phyloP scores from a whole-genome alignment of 2,113 vertebrate species.

The Turdus rufiventris region DNA sequence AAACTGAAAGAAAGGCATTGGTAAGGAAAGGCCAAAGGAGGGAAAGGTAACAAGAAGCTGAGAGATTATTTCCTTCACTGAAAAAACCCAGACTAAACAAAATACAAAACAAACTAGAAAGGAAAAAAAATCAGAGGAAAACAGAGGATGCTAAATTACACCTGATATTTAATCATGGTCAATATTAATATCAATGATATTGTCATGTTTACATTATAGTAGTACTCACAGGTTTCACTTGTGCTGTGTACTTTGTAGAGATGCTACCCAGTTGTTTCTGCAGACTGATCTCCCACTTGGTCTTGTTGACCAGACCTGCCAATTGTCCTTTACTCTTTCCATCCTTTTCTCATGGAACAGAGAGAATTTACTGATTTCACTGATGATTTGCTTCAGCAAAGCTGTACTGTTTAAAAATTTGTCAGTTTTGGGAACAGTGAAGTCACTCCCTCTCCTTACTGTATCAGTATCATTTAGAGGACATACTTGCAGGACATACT shows the following conservation, averaged over 20 bases:
- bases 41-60: neutral
- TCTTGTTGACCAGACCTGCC: neutral
- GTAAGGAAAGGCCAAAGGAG: neutral
- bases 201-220: neutral
- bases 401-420: neutral
- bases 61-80: neutral
- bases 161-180: neutral
- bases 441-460: neutral
- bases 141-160: neutral
- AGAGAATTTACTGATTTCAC: neutral
- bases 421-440: neutral
- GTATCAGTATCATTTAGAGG: neutral
- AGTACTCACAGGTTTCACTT: neutral
- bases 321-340: neutral
- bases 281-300: neutral
- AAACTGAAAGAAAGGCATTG: neutral
- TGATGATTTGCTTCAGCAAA: neutral
- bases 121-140: neutral
- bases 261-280: neutral
- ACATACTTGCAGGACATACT: neutral
- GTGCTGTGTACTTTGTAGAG: neutral
- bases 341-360: neutral
- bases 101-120: neutral
- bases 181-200: neutral
- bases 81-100: neutral